phyloP scores from a whole-genome alignment of 1,140 invertebrate species.

The Ericerus pela region DNA sequence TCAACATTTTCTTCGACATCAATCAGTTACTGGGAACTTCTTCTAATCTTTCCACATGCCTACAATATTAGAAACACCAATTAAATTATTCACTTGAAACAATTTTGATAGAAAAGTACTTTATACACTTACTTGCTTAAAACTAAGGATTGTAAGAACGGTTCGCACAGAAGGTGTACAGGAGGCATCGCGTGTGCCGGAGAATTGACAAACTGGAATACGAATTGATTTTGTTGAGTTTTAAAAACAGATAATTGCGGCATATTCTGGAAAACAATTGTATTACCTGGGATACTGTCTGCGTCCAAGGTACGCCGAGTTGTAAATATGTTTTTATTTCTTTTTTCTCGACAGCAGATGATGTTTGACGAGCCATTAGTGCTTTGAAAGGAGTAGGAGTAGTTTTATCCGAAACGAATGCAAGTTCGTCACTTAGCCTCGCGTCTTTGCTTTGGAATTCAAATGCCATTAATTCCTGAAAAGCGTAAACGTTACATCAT shows the following conservation, averaged over 20 bases:
- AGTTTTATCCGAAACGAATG: not conserved
- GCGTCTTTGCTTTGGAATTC: not conserved
- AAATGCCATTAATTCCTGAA: not conserved
- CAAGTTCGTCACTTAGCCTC: not conserved
- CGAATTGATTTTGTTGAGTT: not conserved
- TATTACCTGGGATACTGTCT: not conserved
- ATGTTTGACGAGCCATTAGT: not conserved
- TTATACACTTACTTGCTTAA: not conserved
- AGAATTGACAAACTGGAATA: conserved; percentile 12
- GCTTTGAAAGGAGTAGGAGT: conserved; percentile 5
- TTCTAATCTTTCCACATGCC: too few relatives aligned
- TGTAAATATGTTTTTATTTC: not conserved
- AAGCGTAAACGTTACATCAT: too few relatives aligned
- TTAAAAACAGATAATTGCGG: conserved; percentile 9
- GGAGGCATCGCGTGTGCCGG: conserved; percentile 13
- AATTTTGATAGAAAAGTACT: too few relatives aligned
- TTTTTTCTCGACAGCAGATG: not conserved
- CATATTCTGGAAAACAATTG: not conserved
- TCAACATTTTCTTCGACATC: too few relatives aligned
- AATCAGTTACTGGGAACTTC: too few relatives aligned
- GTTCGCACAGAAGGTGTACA: conserved; percentile 5
- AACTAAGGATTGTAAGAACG: conserved; percentile 11
- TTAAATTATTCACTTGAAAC: too few relatives aligned
- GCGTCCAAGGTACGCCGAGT: not conserved
- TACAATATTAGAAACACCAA: too few relatives aligned